These are phyloP conservation scores for Drosophila tristis DNA, from an alignment of 1,140 invertebrate genomes.

Conservation along the genomic window DNA sequence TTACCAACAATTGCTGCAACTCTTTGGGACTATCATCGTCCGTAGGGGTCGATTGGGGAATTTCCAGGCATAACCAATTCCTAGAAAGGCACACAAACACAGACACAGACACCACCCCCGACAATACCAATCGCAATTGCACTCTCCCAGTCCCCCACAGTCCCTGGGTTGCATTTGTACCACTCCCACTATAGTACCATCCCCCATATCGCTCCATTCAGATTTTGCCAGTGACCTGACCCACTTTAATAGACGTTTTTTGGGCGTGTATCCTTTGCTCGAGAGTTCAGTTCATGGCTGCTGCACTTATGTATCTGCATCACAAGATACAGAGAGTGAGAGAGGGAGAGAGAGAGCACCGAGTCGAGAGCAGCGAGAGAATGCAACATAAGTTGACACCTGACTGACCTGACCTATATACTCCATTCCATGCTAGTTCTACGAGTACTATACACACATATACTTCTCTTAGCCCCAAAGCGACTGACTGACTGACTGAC, in stretches of 20 bases:
- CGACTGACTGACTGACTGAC: not conserved
- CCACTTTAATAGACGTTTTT: constrained; percentile 70
- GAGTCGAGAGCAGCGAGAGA: constrained; percentile 18
- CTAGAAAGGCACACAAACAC: constrained; percentile 30
- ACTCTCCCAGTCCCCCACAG: too few relatives aligned
- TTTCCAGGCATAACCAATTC: constrained; percentile 65
- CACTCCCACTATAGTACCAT: too few relatives aligned
- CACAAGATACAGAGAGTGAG: constrained; percentile 11
- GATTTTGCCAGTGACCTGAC: constrained; percentile 63
- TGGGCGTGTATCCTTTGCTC: constrained; percentile 75
- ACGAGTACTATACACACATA: not conserved
- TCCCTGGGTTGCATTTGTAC: too few relatives aligned
- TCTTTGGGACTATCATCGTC: constrained; percentile 25
- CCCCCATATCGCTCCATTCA: too few relatives aligned
- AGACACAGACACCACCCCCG: too few relatives aligned
- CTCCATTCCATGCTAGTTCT: not conserved
- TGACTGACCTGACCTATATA: constrained; percentile 66
- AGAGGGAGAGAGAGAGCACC: constrained; percentile 2
- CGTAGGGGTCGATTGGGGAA: constrained; percentile 59
- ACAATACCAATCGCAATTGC: too few relatives aligned
- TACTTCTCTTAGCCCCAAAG: constrained; percentile 9
- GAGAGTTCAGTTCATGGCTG: constrained; percentile 70
- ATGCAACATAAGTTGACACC: constrained; percentile 30
- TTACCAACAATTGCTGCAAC: constrained; percentile 53
- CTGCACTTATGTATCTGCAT: constrained; percentile 51